Evolutionary conservation across 2,888 invertebrate genomes (phyloP).

Genomic region (Hypena proboscidalis): DNA sequence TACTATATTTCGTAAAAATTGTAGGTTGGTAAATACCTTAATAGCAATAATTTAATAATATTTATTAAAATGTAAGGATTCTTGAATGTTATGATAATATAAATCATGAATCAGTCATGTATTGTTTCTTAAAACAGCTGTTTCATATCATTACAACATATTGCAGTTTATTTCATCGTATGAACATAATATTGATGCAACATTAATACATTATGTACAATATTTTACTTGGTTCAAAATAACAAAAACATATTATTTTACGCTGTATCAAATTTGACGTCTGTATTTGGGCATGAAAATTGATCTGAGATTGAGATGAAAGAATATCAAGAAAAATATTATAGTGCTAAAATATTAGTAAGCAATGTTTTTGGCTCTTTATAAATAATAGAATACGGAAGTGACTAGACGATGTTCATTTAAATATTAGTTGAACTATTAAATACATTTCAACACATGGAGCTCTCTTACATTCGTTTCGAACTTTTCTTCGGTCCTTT

Average conservation of each 20-base stretch:
- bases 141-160: slow-evolving; percentile 25
- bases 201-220: too few species aligned
- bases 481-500: slow-evolving; percentile 58
- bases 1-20: too few species aligned
- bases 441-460: slow-evolving; percentile 21
- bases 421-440: slow-evolving; percentile 1
- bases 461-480: slow-evolving; percentile 63
- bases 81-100: not conserved
- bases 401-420: not conserved
- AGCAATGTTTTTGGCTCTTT: not conserved
- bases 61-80: too few species aligned
- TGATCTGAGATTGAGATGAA: slow-evolving; percentile 33
- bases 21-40: too few species aligned
- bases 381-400: not conserved
- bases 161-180: slow-evolving; percentile 43
- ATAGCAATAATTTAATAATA: too few species aligned
- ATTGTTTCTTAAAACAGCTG: slow-evolving; percentile 32
- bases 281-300: slow-evolving; percentile 51
- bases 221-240: not conserved
- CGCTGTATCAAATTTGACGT: slow-evolving; percentile 11
- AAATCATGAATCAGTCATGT: not conserved
- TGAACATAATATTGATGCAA: too few species aligned
- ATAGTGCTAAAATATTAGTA: not conserved
- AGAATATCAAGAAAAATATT: not conserved
- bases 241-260: slow-evolving; percentile 4